Base-by-base conservation (phyloP, 2,113 vertebrate species). In the Circaetus cinerascens region DNA sequence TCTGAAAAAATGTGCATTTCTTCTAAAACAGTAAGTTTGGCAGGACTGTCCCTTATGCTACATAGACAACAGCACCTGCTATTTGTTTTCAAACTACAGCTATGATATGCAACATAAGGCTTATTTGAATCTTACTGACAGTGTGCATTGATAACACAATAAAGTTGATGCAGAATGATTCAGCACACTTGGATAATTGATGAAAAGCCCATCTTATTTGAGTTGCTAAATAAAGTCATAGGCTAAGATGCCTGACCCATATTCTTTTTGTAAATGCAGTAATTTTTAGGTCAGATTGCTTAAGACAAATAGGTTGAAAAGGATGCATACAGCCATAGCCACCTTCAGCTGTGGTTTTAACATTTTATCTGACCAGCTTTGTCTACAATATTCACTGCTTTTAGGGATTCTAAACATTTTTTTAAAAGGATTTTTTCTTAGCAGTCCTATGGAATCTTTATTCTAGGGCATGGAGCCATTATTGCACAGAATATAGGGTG, bases 241-340 rank as follows among this genome's bases (percentile, higher is more conserved):
- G 62, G 43, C 60, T 95, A 38, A 87, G 66, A 23, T 78, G 41
- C 21, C 83, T 95, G 83, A 53, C 86, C 94, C 48, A 40, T 29
- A 89, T 95, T 82, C 27, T 11, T 76, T 84, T 60, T 84, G 19
- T 34, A 82, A 83, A 26, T 83, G 72, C 16, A 77, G 32, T 76
- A 40, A 81, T 91, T 95, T 92, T 93, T 72, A 81, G 83, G 91
- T 91, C 76, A 94, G 57, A 85, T 68, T 87, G 11, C 21, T 87
- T 60, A 78, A 60, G 73, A 73, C 93, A 92, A 94, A 63, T 45
- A 82, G 76, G 27, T 76, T 80, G 63, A 48, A 34, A 71, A 81
- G 51, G 48, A 71, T 56, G 40, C 56, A 32, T 12, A 18, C 15
- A 86, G 75, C 14, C 20, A 62, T 6, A 79, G 29, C 22, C 32